Evolutionary conservation across 2,797 vertebrate genomes (phyloP).

Genomic region (Enteromius paludinosus): DNA sequence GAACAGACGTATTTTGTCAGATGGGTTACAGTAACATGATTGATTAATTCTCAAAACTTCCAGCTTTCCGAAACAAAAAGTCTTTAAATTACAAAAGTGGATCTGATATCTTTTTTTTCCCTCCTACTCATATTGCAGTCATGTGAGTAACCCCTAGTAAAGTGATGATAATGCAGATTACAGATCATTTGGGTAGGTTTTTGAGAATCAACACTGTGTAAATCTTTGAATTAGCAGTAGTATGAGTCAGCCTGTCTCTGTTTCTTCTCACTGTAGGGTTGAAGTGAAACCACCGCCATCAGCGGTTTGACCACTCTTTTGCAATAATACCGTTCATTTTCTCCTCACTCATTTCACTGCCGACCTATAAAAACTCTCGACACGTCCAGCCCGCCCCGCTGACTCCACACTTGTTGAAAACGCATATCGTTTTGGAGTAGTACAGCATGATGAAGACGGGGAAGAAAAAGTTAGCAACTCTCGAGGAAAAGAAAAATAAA

Average conservation of each 20-base stretch:
- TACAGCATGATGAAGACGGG: conserved; percentile 51
- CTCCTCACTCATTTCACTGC: conserved; percentile 60
- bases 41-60: neutral
- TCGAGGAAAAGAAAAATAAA: conserved; percentile 58
- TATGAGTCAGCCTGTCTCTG: conserved; percentile 39
- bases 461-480: conserved; percentile 68
- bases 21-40: neutral
- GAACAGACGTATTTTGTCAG: neutral
- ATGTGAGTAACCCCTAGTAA: conserved; percentile 7
- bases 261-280: conserved; percentile 49
- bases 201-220: conserved; percentile 17
- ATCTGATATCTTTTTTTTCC: neutral
- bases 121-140: neutral
- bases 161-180: conserved; percentile 24
- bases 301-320: conserved; percentile 67
- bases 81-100: neutral
- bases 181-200: neutral
- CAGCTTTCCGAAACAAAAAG: neutral
- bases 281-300: conserved; percentile 74
- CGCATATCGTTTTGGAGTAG: conserved; percentile 52
- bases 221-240: conserved; percentile 39
- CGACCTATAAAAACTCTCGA: conserved; percentile 73
- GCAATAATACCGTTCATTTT: conserved; percentile 67
- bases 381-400: conserved; percentile 69
- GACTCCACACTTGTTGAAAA: conserved; percentile 60